A percentile compares a stretch with the other conserved stretches of the same genome.
Evolutionary conservation across 1,140 invertebrate species (phyloP).

Genomic region (Conus betulinus): DNA sequence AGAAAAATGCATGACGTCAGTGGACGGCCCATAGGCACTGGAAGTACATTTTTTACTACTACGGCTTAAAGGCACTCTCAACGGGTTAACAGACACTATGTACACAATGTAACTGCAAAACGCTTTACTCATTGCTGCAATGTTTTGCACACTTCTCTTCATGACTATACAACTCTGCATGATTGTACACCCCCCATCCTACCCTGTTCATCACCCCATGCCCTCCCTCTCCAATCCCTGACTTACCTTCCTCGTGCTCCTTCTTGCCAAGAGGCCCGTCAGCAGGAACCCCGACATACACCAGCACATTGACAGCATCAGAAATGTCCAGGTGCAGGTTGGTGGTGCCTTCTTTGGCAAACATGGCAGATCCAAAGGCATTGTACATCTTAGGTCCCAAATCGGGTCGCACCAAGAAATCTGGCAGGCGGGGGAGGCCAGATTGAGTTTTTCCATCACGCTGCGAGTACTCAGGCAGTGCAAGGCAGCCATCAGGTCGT

Average conservation of each 20-base stretch:
- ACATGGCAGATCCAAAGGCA: constrained; percentile 86
- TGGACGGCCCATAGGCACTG: too few species aligned
- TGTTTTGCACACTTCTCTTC: too few species aligned
- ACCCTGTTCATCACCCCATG: not conserved
- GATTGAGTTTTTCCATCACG: constrained; percentile 81
- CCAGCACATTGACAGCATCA: constrained; percentile 98
- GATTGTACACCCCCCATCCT: too few species aligned
- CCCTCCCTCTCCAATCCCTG: not conserved
- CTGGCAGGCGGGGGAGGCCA: constrained; percentile 85
- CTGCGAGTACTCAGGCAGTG: constrained; percentile 93
- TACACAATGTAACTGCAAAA: too few species aligned
- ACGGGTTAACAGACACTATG: too few species aligned
- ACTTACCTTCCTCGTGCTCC: constrained; percentile 75
- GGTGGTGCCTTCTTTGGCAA: constrained; percentile 88
- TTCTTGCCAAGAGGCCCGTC: constrained; percentile 78
- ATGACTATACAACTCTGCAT: too few species aligned
- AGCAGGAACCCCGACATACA: constrained; percentile 94
- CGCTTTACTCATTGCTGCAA: too few species aligned
- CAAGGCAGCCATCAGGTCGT: constrained; percentile 92
- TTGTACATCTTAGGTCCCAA: constrained; percentile 99
- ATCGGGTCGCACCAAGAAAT: constrained; percentile 96
- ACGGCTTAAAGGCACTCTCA: too few species aligned
- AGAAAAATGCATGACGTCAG: too few species aligned
- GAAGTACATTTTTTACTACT: too few species aligned
- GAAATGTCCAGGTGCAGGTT: constrained; percentile 98